These are phyloP conservation scores for Anguilla obscura DNA, from an alignment of 2,797 vertebrate genomes.

Conservation along the genomic window DNA sequence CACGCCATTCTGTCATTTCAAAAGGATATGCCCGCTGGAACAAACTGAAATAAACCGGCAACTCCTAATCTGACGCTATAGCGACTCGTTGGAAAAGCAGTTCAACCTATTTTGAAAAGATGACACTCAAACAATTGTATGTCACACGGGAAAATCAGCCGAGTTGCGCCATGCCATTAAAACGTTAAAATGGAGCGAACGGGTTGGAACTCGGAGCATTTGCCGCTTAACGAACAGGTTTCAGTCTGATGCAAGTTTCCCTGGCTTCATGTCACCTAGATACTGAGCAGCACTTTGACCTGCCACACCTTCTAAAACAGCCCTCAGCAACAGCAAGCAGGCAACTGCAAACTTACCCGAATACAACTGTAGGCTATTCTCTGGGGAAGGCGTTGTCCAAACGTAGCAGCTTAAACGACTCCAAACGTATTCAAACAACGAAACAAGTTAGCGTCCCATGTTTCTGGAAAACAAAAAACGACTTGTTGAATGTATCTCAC, in stretches of 20 bases:
- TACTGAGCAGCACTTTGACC: slow-evolving; percentile 29
- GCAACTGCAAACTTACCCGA: slow-evolving; percentile 31
- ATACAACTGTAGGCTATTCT: background rate
- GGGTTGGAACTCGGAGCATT: background rate
- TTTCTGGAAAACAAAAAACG: background rate
- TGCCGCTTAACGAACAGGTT: background rate
- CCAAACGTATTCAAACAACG: background rate
- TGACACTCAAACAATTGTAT: background rate
- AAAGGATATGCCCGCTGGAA: background rate
- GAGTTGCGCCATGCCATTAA: background rate
- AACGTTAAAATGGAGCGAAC: background rate
- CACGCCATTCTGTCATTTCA: background rate
- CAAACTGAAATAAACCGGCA: background rate
- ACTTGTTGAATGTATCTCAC: background rate
- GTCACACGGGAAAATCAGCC: background rate
- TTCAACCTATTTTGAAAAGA: background rate
- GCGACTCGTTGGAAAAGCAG: background rate
- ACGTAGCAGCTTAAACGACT: background rate
- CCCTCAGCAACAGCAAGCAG: slow-evolving; percentile 2
- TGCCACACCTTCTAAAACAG: slow-evolving; percentile 27
- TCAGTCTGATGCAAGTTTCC: background rate
- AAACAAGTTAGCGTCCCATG: slow-evolving; percentile 32
- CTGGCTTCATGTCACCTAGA: slow-evolving; percentile 10
- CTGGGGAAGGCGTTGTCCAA: slow-evolving; percentile 26
- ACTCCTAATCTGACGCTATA: background rate